Evolutionary conservation across 2,888 invertebrate genomes (phyloP).

Genomic region (Tachina grossa): DNA sequence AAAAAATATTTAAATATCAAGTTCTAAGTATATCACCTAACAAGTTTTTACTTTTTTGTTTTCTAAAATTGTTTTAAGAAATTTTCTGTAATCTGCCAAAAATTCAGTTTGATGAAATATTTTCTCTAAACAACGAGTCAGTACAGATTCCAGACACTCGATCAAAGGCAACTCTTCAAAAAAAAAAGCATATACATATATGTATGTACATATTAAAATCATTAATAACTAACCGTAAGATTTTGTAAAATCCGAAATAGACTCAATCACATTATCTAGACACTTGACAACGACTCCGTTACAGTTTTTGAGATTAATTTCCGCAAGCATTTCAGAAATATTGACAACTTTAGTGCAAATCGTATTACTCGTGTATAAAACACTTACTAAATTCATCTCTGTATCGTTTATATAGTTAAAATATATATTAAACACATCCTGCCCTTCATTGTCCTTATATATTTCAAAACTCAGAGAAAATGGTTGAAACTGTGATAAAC

Average conservation of each 20-base stretch:
- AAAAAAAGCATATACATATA: background rate
- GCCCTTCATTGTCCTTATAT: constrained; percentile 68
- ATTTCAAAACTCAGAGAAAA: constrained; percentile 74
- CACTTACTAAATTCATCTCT: constrained; percentile 61
- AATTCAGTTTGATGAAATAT: constrained; percentile 61
- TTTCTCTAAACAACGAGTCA: constrained; percentile 62
- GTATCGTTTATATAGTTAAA: constrained; percentile 71
- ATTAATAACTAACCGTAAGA: constrained; percentile 52
- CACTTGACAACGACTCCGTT: constrained; percentile 59
- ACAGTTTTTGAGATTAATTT: constrained; percentile 69
- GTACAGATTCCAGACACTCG: constrained; percentile 66
- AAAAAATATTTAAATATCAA: background rate
- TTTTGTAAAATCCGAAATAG: constrained; percentile 56
- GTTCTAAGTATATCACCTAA: background rate
- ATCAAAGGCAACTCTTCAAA: constrained; percentile 58
- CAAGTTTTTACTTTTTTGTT: constrained; percentile 14
- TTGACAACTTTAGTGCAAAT: constrained; percentile 13
- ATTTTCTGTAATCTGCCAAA: constrained; percentile 36
- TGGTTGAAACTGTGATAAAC: constrained; percentile 69
- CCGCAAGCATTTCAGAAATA: constrained; percentile 40
- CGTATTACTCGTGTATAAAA: constrained; percentile 50
- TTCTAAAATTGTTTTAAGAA: constrained; percentile 28
- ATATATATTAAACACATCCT: constrained; percentile 72
- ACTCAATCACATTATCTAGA: constrained; percentile 11
- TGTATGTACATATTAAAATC: too few species aligned